These are phyloP conservation scores for Crossocerus cetratus DNA, from an alignment of 2,888 invertebrate species.

Conservation along the genomic window DNA sequence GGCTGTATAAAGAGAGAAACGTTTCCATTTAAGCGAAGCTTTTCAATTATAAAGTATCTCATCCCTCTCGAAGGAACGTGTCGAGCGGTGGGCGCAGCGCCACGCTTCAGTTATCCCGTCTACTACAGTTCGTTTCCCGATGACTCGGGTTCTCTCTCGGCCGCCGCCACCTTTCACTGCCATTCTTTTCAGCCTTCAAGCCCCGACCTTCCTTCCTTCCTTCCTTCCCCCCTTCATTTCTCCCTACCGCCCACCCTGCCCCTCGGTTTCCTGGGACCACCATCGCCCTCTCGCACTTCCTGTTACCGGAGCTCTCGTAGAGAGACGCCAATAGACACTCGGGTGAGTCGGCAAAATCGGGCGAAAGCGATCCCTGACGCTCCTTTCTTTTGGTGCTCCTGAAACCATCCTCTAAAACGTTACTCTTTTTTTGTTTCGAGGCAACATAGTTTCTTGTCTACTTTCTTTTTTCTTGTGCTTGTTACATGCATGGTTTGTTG, in stretches of 20 bases:
- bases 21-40: constrained; percentile 70
- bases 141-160: constrained; percentile 4
- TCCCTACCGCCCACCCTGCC: constrained; percentile 11
- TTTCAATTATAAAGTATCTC: constrained; percentile 72
- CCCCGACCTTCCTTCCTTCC: constrained; percentile 23
- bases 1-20: constrained; percentile 59
- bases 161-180: constrained; percentile 15
- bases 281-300: constrained; percentile 54
- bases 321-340: constrained; percentile 9
- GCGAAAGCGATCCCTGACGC: constrained; percentile 38
- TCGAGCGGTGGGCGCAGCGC: constrained; percentile 13
- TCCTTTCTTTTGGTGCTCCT: constrained; percentile 7
- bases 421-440: too few relatives aligned
- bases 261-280: constrained; percentile 36
- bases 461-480: too few relatives aligned
- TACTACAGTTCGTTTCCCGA: constrained; percentile 43
- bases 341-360: constrained; percentile 48
- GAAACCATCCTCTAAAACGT: too few relatives aligned
- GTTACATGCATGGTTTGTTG: too few relatives aligned
- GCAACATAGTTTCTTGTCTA: too few relatives aligned
- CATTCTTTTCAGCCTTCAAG: constrained; percentile 6
- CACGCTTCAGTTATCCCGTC: constrained; percentile 57
- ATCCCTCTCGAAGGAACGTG: constrained; percentile 29
- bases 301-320: constrained; percentile 47
- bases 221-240: constrained; percentile 12